These are phyloP conservation scores for Grapholita molesta DNA, from an alignment of 1,140 invertebrate species.

Conservation along the genomic window DNA sequence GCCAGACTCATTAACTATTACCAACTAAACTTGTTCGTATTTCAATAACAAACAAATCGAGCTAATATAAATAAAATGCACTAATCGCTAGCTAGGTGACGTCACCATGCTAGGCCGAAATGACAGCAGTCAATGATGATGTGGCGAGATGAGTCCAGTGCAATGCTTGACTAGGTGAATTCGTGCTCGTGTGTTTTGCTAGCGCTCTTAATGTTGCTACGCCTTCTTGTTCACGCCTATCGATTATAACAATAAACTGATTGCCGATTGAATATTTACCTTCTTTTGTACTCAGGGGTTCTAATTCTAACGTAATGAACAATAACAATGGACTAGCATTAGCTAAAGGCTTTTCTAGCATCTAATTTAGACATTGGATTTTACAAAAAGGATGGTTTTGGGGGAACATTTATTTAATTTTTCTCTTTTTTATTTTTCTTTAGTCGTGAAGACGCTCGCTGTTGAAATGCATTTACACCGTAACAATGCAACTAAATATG, in stretches of 20 bases:
- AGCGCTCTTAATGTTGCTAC: conserved; percentile 18
- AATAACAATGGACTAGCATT: conserved; percentile 2
- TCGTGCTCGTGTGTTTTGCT: conserved; percentile 49
- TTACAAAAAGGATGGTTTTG: conserved; percentile 1
- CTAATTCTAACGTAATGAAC: background rate
- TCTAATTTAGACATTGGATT: background rate
- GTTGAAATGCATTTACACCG: conserved; percentile 23
- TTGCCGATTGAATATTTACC: background rate
- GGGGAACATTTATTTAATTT: background rate
- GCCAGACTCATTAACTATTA: conserved; percentile 31
- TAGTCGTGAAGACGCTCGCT: conserved; percentile 14
- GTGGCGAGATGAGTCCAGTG: conserved; percentile 67
- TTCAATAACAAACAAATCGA: conserved; percentile 20
- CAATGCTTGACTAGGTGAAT: conserved; percentile 67
- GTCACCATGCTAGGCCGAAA: conserved; percentile 68
- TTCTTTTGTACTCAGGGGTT: conserved; percentile 6
- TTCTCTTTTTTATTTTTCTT: background rate
- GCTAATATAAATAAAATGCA: conserved; percentile 44
- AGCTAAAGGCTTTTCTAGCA: background rate
- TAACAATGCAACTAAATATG: conserved; percentile 66
- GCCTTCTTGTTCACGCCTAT: background rate
- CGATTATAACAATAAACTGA: background rate
- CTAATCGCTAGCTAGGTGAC: conserved; percentile 66
- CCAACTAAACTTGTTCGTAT: conserved; percentile 26
- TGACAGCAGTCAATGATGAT: conserved; percentile 63